These are phyloP conservation scores for Ophioninae sp. DNA, from an alignment of 2,888 invertebrate species.

Conservation along the genomic window DNA sequence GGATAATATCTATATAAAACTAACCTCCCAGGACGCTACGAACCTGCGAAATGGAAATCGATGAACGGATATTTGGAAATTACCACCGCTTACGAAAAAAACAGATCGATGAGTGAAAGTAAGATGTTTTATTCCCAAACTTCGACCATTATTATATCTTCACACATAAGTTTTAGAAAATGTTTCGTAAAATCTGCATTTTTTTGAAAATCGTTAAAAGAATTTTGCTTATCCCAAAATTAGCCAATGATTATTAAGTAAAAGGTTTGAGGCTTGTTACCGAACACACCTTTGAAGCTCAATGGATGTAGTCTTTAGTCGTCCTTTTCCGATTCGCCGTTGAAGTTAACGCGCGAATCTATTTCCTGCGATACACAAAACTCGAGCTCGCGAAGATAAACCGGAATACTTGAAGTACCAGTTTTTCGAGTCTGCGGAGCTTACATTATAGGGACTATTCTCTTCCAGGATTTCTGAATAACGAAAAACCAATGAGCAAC, in stretches of 20 bases:
- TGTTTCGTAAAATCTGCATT: neutral
- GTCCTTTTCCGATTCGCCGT: conserved; percentile 59
- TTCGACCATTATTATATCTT: neutral
- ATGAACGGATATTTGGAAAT: conserved; percentile 8
- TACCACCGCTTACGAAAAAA: neutral
- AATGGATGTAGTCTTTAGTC: conserved; percentile 48
- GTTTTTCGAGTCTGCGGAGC: conserved; percentile 49
- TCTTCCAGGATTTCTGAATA: conserved; percentile 19
- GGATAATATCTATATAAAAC: too few relatives aligned
- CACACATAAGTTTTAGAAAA: neutral
- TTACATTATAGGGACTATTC: conserved; percentile 44
- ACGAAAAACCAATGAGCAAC: conserved; percentile 8
- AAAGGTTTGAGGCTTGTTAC: conserved; percentile 68
- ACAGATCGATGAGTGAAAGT: neutral
- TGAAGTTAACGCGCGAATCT: conserved; percentile 51
- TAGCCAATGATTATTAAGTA: conserved; percentile 67
- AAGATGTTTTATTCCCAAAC: neutral
- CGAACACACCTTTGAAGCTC: conserved; percentile 28
- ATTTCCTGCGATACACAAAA: conserved; percentile 64
- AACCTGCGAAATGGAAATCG: neutral
- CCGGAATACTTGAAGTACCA: conserved; percentile 30
- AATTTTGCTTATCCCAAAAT: neutral
- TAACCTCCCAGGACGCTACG: neutral
- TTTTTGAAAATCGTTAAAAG: neutral
- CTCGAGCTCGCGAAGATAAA: conserved; percentile 36